These are phyloP conservation scores for Hybognathus amarus DNA, from an alignment of 2,797 vertebrate genomes.

Conservation along the genomic window DNA sequence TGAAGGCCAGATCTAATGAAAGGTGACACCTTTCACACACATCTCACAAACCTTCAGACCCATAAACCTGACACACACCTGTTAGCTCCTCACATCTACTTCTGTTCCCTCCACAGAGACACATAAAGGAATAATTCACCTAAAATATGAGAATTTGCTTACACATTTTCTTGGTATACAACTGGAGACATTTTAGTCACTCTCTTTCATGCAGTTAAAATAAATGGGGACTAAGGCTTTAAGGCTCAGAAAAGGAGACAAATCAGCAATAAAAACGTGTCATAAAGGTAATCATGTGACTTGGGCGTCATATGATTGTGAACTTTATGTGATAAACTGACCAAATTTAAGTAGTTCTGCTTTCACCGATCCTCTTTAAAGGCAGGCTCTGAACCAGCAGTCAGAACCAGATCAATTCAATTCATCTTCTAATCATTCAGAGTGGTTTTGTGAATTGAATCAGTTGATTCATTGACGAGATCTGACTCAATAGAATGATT, in stretches of 20 bases:
- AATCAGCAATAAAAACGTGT: neutral
- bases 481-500: neutral
- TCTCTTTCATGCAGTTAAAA: neutral
- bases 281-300: neutral
- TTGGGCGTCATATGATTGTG: neutral
- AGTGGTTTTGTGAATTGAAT: neutral
- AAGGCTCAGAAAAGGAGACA: too few species aligned
- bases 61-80: slow-evolving; percentile 37
- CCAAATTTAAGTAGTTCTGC: neutral
- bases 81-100: slow-evolving; percentile 26
- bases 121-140: neutral
- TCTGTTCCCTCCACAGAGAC: neutral
- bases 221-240: neutral
- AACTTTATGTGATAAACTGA: neutral
- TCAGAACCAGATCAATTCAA: neutral
- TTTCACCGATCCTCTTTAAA: neutral
- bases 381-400: neutral
- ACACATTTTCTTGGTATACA: slow-evolving; percentile 12
- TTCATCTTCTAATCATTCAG: neutral
- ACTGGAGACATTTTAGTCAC: neutral
- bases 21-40: slow-evolving; percentile 50
- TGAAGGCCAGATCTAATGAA: slow-evolving; percentile 47
- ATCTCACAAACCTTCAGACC: slow-evolving; percentile 21
- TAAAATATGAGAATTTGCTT: neutral
- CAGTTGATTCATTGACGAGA: neutral